Conservation (phyloP, 1,140 invertebrate genomes). For the Gonatopus flavifemur region DNA sequence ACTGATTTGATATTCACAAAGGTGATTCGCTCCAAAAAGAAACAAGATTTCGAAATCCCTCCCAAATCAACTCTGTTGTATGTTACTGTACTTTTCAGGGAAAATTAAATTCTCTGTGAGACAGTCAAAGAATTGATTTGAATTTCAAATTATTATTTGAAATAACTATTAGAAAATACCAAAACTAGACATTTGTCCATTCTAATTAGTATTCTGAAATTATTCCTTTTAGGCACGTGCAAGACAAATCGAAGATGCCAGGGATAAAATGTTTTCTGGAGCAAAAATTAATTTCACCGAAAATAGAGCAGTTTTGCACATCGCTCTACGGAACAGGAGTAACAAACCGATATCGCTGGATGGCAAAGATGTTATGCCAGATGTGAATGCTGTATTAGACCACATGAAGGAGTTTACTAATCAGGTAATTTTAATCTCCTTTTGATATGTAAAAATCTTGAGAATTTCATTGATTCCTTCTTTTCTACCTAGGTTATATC, state of each 20-base stretch:
- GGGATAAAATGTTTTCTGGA: conserved; percentile 92
- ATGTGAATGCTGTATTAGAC: conserved; percentile 85
- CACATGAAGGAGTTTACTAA: conserved; percentile 95
- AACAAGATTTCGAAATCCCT: too few relatives aligned
- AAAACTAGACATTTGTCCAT: too few relatives aligned
- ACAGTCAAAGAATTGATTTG: too few relatives aligned
- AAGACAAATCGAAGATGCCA: conserved; percentile 80
- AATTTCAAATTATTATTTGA: too few relatives aligned
- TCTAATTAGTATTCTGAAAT: too few relatives aligned
- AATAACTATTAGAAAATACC: too few relatives aligned
- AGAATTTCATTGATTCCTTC: conserved; percentile 9
- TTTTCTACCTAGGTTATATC: conserved; percentile 62
- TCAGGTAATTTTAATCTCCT: conserved; percentile 58
- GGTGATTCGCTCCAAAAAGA: too few relatives aligned
- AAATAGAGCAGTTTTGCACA: conserved; percentile 91
- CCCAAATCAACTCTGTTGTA: too few relatives aligned
- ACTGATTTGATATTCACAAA: too few relatives aligned
- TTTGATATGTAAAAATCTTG: background rate
- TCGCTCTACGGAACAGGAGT: conserved; percentile 86
- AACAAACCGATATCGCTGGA: conserved; percentile 81
- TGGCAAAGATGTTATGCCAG: conserved; percentile 91
- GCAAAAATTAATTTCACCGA: conserved; percentile 99
- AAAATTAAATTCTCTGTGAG: too few relatives aligned
- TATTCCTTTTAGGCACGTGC: conserved; percentile 67
- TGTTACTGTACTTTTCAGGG: too few relatives aligned